phyloP scores from a whole-genome alignment of 2,888 invertebrate genomes.

The Macrophya annulata region DNA sequence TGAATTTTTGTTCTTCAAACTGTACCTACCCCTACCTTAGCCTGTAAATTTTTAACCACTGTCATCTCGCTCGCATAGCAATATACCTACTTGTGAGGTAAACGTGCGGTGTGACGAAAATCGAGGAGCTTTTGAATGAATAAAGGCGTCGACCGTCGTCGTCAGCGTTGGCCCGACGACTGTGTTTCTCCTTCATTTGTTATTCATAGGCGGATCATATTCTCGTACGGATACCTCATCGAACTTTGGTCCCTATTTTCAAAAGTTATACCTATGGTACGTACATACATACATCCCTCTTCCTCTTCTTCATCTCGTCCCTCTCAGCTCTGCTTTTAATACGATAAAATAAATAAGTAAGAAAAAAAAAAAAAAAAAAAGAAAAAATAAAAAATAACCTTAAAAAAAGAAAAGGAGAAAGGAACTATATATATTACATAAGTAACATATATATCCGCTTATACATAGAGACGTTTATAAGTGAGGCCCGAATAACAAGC shows the following conservation, averaged over 20 bases:
- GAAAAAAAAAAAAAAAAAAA: neutral
- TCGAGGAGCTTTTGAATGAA: neutral
- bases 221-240: constrained; percentile 52
- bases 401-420: neutral
- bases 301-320: neutral
- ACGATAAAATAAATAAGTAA: constrained; percentile 14
- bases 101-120: constrained; percentile 15
- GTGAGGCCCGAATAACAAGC: neutral
- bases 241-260: constrained; percentile 45
- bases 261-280: constrained; percentile 12
- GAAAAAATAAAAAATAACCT: too few species aligned
- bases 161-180: neutral
- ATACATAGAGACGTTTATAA: neutral
- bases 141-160: constrained; percentile 6
- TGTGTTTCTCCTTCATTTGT: constrained; percentile 61
- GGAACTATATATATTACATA: neutral
- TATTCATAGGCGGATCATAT: constrained; percentile 66
- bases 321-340: neutral
- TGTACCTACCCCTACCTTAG: neutral
- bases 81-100: neutral
- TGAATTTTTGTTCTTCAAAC: constrained; percentile 4
- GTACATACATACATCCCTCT: neutral
- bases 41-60: constrained; percentile 50
- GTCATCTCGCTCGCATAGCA: constrained; percentile 29
- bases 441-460: neutral